These are phyloP conservation scores for Craniophora ligustri DNA, from an alignment of 2,888 invertebrate genomes.

Conservation along the genomic window DNA sequence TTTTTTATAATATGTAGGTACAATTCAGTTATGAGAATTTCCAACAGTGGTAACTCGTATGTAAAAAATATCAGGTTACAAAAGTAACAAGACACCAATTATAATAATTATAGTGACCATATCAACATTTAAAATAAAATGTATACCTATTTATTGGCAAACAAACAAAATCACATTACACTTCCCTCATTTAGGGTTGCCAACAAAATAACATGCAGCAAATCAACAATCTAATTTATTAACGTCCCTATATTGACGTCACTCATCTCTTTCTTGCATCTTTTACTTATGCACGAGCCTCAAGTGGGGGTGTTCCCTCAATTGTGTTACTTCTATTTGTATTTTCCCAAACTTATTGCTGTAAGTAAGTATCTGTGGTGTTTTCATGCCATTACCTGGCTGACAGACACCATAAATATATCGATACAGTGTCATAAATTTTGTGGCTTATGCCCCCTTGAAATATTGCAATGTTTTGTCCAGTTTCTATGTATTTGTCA, in stretches of 20 bases:
- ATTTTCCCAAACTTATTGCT: conserved; percentile 74
- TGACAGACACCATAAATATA: conserved; percentile 85
- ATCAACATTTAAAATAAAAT: too few relatives aligned
- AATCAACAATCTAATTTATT: conserved; percentile 67
- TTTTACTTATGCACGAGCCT: conserved; percentile 76
- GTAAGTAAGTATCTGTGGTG: conserved; percentile 77
- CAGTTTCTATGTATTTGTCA: conserved; percentile 41
- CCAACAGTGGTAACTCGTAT: too few relatives aligned
- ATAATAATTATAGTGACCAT: too few relatives aligned
- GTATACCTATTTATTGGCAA: too few relatives aligned
- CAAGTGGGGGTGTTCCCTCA: conserved; percentile 63
- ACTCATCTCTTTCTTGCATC: conserved; percentile 60
- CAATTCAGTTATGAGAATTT: too few relatives aligned
- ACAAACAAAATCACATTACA: neutral
- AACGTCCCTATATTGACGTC: conserved; percentile 62
- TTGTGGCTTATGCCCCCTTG: conserved; percentile 65
- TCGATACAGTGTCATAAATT: conserved; percentile 78
- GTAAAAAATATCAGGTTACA: too few relatives aligned
- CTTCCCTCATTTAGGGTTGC: too few relatives aligned
- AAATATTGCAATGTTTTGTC: conserved; percentile 63
- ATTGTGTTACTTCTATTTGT: conserved; percentile 79
- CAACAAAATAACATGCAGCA: conserved; percentile 20
- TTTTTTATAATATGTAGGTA: too few relatives aligned
- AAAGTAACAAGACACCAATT: too few relatives aligned
- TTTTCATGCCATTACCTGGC: conserved; percentile 87